These are phyloP conservation scores for Coregonus sp. DNA, from an alignment of 2,797 vertebrate genomes.

Conservation along the genomic window DNA sequence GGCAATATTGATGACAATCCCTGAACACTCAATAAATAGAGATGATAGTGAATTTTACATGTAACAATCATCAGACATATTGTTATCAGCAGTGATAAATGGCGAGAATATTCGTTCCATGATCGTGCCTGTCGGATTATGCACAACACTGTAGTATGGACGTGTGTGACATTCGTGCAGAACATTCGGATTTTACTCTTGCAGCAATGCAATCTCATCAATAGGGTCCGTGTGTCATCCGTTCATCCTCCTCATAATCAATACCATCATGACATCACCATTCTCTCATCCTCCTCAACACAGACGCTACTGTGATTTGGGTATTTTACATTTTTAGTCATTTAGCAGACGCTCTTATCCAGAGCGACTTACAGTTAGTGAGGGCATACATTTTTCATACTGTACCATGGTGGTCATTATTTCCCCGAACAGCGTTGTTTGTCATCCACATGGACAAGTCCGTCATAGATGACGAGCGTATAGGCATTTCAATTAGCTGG, in stretches of 20 bases:
- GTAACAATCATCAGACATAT: neutral
- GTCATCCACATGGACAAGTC: neutral
- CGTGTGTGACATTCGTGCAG: neutral
- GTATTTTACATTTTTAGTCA: too few species aligned
- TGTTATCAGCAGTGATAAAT: neutral
- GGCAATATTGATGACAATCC: conserved; percentile 1
- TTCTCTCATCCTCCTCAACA: neutral
- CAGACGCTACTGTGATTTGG: neutral
- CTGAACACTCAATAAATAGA: neutral
- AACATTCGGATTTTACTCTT: neutral
- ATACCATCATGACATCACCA: conserved; percentile 2
- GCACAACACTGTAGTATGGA: neutral
- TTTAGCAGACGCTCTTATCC: too few species aligned
- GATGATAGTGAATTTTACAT: neutral
- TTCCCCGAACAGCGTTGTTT: neutral
- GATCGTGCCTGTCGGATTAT: neutral
- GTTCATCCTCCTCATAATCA: neutral
- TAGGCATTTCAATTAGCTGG: conserved; percentile 1
- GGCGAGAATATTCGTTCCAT: neutral
- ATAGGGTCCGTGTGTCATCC: neutral
- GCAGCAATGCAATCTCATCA: neutral
- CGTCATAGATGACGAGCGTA: conserved; percentile 21
- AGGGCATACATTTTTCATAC: too few species aligned
- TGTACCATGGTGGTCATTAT: neutral
- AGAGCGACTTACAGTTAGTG: too few species aligned